Percentiles rank a stretch among this genome's conserved stretches.
phyloP scores from a whole-genome alignment of 2,113 vertebrate genomes.

The Poeciliopsis prolifica region DNA sequence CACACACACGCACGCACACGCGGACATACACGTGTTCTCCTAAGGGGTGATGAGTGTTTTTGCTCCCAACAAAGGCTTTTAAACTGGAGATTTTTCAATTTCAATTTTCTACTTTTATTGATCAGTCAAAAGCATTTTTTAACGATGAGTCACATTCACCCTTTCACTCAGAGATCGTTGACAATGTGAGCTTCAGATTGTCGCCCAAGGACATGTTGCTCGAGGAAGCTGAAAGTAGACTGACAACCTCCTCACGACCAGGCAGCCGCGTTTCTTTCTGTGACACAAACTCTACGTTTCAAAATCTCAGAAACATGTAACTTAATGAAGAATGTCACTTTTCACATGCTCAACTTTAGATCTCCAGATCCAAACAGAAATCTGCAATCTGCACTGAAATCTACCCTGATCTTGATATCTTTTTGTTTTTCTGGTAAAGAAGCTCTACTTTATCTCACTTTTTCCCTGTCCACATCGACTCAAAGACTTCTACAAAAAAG shows the following conservation, averaged over 20 bases:
- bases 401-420: not conserved
- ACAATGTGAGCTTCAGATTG: not conserved
- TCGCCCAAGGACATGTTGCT: not conserved
- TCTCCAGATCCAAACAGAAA: not conserved
- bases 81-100: not conserved
- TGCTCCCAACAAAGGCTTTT: not conserved
- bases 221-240: not conserved
- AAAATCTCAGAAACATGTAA: not conserved
- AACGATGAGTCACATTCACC: not conserved
- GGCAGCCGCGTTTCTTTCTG: not conserved
- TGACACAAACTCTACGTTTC: not conserved
- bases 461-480: not conserved
- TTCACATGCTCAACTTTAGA: not conserved
- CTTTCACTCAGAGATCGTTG: not conserved
- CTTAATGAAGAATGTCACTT: not conserved
- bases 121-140: not conserved
- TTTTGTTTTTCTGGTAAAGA: not conserved
- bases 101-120: slow-evolving; percentile 1
- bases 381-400: not conserved
- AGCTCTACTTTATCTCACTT: not conserved
- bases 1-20: not conserved
- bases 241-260: not conserved
- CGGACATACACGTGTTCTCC: not conserved
- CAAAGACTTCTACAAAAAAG: not conserved
- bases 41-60: not conserved